A percentile compares a stretch with the other conserved stretches of the same genome.
Conservation (phyloP, 2,888 invertebrate species). For the Latheticus oryzae region DNA sequence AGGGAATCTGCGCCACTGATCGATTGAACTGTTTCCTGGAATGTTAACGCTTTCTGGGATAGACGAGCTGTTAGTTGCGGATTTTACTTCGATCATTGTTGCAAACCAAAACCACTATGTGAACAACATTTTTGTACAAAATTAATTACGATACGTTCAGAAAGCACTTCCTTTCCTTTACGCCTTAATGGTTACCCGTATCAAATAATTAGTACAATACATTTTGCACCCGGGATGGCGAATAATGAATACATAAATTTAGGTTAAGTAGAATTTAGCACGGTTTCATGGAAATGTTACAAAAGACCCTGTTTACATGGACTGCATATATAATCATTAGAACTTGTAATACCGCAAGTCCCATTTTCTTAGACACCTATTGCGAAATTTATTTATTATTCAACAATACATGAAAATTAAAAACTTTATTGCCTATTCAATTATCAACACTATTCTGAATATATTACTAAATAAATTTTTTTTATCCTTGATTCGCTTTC, state of each 20-base stretch:
- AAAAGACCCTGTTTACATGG: slow-evolving; percentile 9
- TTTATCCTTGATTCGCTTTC: not conserved
- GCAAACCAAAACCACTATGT: not conserved
- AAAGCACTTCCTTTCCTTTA: slow-evolving; percentile 1
- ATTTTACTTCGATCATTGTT: slow-evolving; percentile 2
- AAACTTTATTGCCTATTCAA: slow-evolving; percentile 4
- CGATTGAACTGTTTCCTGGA: slow-evolving; percentile 4
- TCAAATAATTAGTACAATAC: slow-evolving; percentile 31
- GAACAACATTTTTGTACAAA: slow-evolving; percentile 5
- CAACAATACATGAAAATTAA: slow-evolving; percentile 4
- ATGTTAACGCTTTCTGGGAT: slow-evolving; percentile 3
- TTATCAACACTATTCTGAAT: not conserved
- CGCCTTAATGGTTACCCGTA: slow-evolving; percentile 2
- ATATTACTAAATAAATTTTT: slow-evolving; percentile 1
- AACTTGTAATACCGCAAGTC: slow-evolving; percentile 5
- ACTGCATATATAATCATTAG: slow-evolving; percentile 18
- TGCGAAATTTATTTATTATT: slow-evolving; percentile 9
- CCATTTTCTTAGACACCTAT: not conserved
- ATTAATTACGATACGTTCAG: slow-evolving; percentile 1
- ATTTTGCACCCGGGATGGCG: slow-evolving; percentile 19
- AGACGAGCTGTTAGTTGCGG: not conserved
- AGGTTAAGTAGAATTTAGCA: slow-evolving; percentile 28
- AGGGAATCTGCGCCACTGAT: slow-evolving; percentile 1
- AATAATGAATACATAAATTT: slow-evolving; percentile 31
- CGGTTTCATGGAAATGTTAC: slow-evolving; percentile 20